Percentiles rank a stretch among this genome's conserved stretches.
These are phyloP conservation scores for Phenacoccus solenopsis DNA, from an alignment of 1,140 invertebrate species.

Conservation along the genomic window DNA sequence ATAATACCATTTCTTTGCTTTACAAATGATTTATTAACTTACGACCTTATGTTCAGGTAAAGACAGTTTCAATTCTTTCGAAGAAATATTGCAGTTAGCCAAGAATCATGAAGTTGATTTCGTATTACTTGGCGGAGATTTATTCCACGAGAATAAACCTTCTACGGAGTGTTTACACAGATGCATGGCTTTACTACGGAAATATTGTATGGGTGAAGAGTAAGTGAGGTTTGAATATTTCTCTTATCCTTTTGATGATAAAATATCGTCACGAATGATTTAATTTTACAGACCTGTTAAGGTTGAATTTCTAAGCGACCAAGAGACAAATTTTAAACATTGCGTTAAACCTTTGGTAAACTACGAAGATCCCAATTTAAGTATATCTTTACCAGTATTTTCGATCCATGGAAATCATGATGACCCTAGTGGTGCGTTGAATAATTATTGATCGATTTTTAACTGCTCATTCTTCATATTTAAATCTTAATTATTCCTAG, in stretches of 20 bases:
- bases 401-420: constrained; percentile 94
- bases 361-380: constrained; percentile 90
- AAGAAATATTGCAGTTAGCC: constrained; percentile 83
- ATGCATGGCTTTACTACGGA: constrained; percentile 61
- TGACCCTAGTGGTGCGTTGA: constrained; percentile 70
- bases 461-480: too few relatives aligned
- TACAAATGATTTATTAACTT: constrained; percentile 15
- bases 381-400: constrained; percentile 77
- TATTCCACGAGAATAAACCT: constrained; percentile 81
- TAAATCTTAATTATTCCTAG: too few relatives aligned
- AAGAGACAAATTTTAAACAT: constrained; percentile 39
- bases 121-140: constrained; percentile 81
- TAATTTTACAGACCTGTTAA: constrained; percentile 41
- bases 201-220: constrained; percentile 58
- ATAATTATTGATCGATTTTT: constrained; percentile 25
- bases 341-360: constrained; percentile 57
- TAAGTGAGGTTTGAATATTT: too few relatives aligned
- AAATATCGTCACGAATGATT: too few relatives aligned
- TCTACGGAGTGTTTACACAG: constrained; percentile 56
- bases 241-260: too few relatives aligned
- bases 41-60: constrained; percentile 44
- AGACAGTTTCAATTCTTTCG: constrained; percentile 87
- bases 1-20: not conserved
- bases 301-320: constrained; percentile 66
- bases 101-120: constrained; percentile 70